Percentiles rank a stretch among this genome's conserved stretches.
Evolutionary conservation across 2,888 invertebrate genomes (phyloP).

Genomic region (Smittia sp.): DNA sequence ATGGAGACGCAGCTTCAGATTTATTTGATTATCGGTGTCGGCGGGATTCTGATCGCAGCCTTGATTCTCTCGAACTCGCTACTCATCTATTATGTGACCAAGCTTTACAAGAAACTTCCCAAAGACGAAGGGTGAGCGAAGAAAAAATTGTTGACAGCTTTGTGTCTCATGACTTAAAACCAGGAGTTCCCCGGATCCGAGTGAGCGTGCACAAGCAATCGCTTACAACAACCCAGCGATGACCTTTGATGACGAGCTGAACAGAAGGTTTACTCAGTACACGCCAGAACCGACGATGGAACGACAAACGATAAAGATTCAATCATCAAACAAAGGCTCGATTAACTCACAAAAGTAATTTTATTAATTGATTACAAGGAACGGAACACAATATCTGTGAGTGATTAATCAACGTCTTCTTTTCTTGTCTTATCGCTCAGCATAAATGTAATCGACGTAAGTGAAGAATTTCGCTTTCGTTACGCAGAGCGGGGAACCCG

Average conservation of each 20-base stretch:
- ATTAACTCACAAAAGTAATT: background rate
- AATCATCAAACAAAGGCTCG: conserved; percentile 4
- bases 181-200: background rate
- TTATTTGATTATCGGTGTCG: conserved; percentile 25
- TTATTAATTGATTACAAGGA: background rate
- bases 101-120: conserved; percentile 22
- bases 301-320: background rate
- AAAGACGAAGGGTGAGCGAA: background rate
- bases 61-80: background rate
- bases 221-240: conserved; percentile 4
- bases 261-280: conserved; percentile 24
- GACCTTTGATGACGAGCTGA: conserved; percentile 23
- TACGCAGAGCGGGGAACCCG: background rate
- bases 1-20: conserved; percentile 17
- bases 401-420: conserved; percentile 30
- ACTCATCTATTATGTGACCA: background rate
- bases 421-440: background rate
- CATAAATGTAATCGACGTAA: conserved; percentile 21
- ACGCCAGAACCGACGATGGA: conserved; percentile 9
- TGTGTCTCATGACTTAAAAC: no score
- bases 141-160: no score
- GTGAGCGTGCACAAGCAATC: background rate
- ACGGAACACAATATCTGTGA: background rate
- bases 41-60: background rate
- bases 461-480: conserved; percentile 16